phyloP scores from a whole-genome alignment of 2,113 vertebrate genomes.

The Epinephelus fuscoguttatus region DNA sequence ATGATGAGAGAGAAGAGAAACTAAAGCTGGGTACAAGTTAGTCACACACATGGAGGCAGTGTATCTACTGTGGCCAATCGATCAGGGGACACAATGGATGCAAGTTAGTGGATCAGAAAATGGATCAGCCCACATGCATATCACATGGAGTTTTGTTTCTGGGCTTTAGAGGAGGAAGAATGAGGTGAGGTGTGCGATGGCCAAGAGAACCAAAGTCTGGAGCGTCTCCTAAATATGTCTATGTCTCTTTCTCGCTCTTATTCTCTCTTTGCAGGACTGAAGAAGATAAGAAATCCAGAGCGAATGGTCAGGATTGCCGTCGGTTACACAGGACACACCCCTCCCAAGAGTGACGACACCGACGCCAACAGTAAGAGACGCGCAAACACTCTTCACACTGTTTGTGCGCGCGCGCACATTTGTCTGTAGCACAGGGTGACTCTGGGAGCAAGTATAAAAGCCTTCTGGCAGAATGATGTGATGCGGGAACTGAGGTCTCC shows the following conservation, averaged over 20 bases:
- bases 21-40: slow-evolving; percentile 81
- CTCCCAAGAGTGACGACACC: slow-evolving; percentile 86
- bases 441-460: slow-evolving; percentile 79
- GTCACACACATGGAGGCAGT: slow-evolving; percentile 76
- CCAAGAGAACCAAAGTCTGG: slow-evolving; percentile 52
- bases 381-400: slow-evolving; percentile 58
- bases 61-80: slow-evolving; percentile 75
- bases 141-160: slow-evolving; percentile 67
- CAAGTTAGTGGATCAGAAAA: slow-evolving; percentile 76
- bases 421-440: slow-evolving; percentile 73
- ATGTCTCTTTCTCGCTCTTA: not conserved
- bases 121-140: slow-evolving; percentile 68
- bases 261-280: slow-evolving; percentile 78
- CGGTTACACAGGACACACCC: slow-evolving; percentile 85
- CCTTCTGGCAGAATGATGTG: slow-evolving; percentile 79
- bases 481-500: slow-evolving; percentile 75
- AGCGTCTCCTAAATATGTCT: slow-evolving; percentile 58
- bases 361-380: slow-evolving; percentile 86
- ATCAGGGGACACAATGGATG: slow-evolving; percentile 75
- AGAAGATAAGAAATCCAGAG: slow-evolving; percentile 87
- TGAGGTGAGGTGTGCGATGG: slow-evolving; percentile 41
- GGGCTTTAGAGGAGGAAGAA: slow-evolving; percentile 52
- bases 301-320: slow-evolving; percentile 86
- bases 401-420: slow-evolving; percentile 47
- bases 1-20: slow-evolving; percentile 82